Evolutionary conservation across 2,797 vertebrate species (phyloP).

Genomic region (Chanos chanos): DNA sequence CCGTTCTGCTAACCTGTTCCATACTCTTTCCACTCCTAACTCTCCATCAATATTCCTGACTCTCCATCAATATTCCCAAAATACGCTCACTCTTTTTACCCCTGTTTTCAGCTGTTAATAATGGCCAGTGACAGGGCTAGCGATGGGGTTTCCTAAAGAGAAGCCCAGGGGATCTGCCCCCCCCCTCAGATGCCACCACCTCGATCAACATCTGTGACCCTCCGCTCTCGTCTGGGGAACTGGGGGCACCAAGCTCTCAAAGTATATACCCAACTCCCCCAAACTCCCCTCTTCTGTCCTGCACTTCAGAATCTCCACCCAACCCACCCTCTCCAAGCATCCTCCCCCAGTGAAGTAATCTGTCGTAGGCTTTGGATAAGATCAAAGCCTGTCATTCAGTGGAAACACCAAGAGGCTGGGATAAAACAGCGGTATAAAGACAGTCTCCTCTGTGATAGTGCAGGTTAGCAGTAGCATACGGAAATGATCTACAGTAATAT

Average conservation of each 20-base stretch:
- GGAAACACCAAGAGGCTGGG: constrained; percentile 29
- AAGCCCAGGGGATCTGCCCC: constrained; percentile 54
- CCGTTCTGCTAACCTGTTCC: constrained; percentile 33
- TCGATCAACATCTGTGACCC: constrained; percentile 53
- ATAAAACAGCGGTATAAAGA: constrained; percentile 40
- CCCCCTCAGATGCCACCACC: constrained; percentile 54
- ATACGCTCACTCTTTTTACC: constrained; percentile 18
- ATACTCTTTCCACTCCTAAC: constrained; percentile 38
- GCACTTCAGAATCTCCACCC: constrained; percentile 31
- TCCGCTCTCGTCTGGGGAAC: constrained; percentile 66
- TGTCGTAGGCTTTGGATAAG: constrained; percentile 59
- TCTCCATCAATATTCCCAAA: constrained; percentile 40
- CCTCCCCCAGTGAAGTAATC: too few species aligned
- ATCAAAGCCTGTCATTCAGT: constrained; percentile 62
- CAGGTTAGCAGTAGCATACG: constrained; percentile 52
- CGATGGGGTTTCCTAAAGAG: constrained; percentile 15
- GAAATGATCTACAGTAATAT: constrained; percentile 63
- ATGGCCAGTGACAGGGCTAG: constrained; percentile 35
- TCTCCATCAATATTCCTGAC: constrained; percentile 39
- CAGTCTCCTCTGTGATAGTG: background rate
- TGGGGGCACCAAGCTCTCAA: constrained; percentile 66
- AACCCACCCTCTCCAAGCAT: too few species aligned
- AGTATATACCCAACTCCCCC: constrained; percentile 44
- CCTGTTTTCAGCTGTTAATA: constrained; percentile 38
- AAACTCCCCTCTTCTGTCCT: constrained; percentile 29